Evolutionary conservation across 2,888 invertebrate genomes (phyloP).

Genomic region (Plebejus argus): DNA sequence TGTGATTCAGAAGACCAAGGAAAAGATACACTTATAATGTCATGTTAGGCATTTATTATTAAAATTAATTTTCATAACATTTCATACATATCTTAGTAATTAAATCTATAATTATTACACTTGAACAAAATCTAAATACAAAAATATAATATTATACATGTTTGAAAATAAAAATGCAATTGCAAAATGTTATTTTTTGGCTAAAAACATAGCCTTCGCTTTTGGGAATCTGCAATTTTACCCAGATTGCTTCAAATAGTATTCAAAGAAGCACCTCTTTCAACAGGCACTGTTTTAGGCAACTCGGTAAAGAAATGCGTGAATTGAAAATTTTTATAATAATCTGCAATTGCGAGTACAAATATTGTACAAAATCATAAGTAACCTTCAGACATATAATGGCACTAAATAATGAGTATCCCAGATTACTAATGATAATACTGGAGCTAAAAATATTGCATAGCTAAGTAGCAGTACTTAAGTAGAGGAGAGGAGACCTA

Average conservation of each 20-base stretch:
- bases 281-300: conserved; percentile 22
- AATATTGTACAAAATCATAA: neutral
- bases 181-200: neutral
- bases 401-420: conserved; percentile 28
- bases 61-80: conserved; percentile 26
- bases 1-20: neutral
- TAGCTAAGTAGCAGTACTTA: neutral
- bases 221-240: neutral
- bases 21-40: neutral
- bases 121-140: conserved; percentile 27
- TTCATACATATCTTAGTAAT: conserved; percentile 22
- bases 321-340: neutral
- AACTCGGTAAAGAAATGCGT: conserved; percentile 9
- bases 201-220: neutral
- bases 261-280: neutral
- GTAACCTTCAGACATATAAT: conserved; percentile 1
- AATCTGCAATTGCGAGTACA: neutral
- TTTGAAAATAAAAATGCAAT: conserved; percentile 22
- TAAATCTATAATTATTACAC: conserved; percentile 10
- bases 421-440: conserved; percentile 14
- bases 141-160: conserved; percentile 25
- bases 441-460: neutral
- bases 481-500: neutral
- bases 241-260: neutral
- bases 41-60: conserved; percentile 30